phyloP scores from a whole-genome alignment of 2,888 invertebrate genomes.

The Pelosia muscerda region DNA sequence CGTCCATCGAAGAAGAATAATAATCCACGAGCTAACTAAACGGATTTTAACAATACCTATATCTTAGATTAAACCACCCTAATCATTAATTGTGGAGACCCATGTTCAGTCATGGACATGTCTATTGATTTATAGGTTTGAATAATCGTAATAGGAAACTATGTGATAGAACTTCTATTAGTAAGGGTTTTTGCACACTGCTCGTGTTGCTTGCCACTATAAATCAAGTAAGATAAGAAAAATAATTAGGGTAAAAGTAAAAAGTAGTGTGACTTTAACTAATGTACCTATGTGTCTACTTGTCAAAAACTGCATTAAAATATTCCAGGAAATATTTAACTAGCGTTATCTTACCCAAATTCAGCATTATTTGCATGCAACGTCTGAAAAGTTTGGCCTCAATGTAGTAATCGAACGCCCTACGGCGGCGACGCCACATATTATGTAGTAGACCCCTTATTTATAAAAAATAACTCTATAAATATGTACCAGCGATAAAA shows the following conservation, averaged over 20 bases:
- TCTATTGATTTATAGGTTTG: slow-evolving; percentile 21
- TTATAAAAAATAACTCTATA: not conserved
- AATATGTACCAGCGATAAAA: not conserved
- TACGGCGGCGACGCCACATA: not conserved
- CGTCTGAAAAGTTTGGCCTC: not conserved
- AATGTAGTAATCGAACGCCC: not conserved
- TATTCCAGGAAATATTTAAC: not conserved
- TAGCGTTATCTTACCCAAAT: not conserved
- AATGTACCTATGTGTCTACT: not conserved
- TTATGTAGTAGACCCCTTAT: not conserved
- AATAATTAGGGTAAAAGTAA: not conserved
- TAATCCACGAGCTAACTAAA: slow-evolving; percentile 14
- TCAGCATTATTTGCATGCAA: not conserved
- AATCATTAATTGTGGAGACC: slow-evolving; percentile 24
- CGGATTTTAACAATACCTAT: slow-evolving; percentile 15
- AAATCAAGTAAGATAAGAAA: not conserved
- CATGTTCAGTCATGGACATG: slow-evolving; percentile 20
- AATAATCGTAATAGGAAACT: slow-evolving; percentile 25
- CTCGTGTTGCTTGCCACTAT: not conserved
- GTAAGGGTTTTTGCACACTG: not conserved
- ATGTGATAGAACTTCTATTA: slow-evolving; percentile 8
- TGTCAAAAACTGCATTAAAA: not conserved
- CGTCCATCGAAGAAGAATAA: slow-evolving; percentile 3
- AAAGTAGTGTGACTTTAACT: not conserved
- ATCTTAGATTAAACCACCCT: slow-evolving; percentile 19